Evolutionary conservation across 2,888 invertebrate genomes (phyloP).

Genomic region (Gisinianus flammeolus): DNA sequence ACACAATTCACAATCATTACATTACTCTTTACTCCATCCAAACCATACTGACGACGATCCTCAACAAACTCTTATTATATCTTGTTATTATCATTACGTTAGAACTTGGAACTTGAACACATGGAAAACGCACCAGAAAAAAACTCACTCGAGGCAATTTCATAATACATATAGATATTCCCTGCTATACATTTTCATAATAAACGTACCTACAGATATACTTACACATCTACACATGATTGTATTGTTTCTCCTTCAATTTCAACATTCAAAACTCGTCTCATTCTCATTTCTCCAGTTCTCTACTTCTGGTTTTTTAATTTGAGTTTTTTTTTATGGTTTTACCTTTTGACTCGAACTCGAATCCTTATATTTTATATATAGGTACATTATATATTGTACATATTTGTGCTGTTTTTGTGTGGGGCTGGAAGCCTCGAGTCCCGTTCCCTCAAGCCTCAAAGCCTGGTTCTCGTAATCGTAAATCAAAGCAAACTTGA

Average conservation of each 20-base stretch:
- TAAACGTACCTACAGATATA: too few species aligned
- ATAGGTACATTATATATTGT: too few species aligned
- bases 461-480: too few species aligned
- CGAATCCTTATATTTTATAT: too few species aligned
- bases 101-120: not conserved
- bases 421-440: too few species aligned
- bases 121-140: not conserved
- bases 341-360: too few species aligned
- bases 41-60: not conserved
- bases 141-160: not conserved
- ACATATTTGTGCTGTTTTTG: too few species aligned
- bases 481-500: not conserved
- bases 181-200: too few species aligned
- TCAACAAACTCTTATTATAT: slow-evolving; percentile 7
- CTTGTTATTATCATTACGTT: not conserved
- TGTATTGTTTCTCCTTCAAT: not conserved
- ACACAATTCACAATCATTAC: not conserved
- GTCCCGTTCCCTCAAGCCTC: too few species aligned
- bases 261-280: not conserved
- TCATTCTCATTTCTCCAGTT: not conserved
- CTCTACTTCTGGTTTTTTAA: not conserved
- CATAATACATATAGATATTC: too few species aligned
- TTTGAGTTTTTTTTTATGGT: too few species aligned
- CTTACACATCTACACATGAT: not conserved
- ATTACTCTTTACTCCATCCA: not conserved